Conservation (phyloP, 2,797 vertebrate species). For the Delichon dasypus region DNA sequence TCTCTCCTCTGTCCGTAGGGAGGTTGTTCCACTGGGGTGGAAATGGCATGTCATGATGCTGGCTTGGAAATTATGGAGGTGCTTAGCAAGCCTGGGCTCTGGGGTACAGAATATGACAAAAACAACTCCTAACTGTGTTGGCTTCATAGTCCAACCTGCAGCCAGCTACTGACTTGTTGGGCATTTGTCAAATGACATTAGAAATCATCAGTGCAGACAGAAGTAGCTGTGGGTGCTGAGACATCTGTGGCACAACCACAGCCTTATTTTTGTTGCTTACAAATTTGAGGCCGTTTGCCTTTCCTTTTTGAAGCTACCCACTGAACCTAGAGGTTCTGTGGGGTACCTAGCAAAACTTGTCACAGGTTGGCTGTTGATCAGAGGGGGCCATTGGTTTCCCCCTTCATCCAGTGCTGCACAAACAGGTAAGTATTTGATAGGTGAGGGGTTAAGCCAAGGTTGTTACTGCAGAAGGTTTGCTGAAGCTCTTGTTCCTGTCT, state of each 20-base stretch:
- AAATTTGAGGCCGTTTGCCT: neutral
- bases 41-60: neutral
- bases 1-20: neutral
- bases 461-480: neutral
- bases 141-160: neutral
- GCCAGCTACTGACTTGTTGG: neutral
- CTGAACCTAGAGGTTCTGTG: neutral
- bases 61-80: neutral
- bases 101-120: neutral
- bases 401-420: neutral
- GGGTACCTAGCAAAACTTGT: neutral
- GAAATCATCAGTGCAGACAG: neutral
- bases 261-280: neutral
- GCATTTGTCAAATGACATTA: no score
- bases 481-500: neutral
- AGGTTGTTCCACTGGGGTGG: neutral
- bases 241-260: neutral
- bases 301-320: neutral
- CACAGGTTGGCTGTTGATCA: neutral
- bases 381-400: neutral
- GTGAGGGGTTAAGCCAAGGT: neutral
- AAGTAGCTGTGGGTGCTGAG: neutral
- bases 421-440: neutral
- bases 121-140: neutral
- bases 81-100: neutral